Evolutionary conservation across 2,797 vertebrate species (phyloP).

Genomic region (Takifugu rubripes): DNA sequence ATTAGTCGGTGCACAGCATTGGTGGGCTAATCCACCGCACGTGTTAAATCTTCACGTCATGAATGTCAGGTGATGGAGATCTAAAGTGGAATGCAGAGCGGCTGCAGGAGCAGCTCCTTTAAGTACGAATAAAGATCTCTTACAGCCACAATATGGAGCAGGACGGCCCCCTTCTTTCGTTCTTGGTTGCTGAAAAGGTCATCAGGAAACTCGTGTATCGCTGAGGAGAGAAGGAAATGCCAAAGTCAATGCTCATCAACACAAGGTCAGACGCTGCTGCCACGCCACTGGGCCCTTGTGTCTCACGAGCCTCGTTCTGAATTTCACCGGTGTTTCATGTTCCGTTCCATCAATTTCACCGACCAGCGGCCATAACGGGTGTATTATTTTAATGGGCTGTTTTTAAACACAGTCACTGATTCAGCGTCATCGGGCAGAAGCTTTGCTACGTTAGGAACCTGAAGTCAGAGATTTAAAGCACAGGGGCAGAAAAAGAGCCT

Average conservation of each 20-base stretch:
- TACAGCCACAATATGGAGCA: constrained; percentile 90
- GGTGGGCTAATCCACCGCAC: no score
- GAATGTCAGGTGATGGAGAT: not conserved
- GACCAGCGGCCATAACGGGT: not conserved
- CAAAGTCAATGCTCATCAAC: constrained; percentile 49
- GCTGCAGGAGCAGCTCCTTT: no score
- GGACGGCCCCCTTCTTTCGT: constrained; percentile 82
- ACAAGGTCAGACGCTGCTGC: constrained; percentile 13
- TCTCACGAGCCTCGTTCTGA: not conserved
- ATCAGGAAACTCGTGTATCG: constrained; percentile 90
- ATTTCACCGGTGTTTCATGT: not conserved
- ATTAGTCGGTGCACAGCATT: no score
- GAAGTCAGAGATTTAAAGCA: constrained; percentile 51
- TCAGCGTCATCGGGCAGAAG: constrained; percentile 2
- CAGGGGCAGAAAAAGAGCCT: constrained; percentile 34
- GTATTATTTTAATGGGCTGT: not conserved
- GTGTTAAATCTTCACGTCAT: no score
- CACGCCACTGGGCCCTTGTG: not conserved
- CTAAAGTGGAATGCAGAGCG: not conserved
- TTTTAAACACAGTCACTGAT: no score
- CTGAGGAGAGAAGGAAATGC: constrained; percentile 77
- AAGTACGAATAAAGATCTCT: constrained; percentile 45
- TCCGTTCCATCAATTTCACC: not conserved
- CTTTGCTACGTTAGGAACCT: constrained; percentile 47
- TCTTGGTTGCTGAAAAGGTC: constrained; percentile 88